Evolutionary conservation across 1,140 invertebrate species (phyloP).

Genomic region (Melitaea cinxia): DNA sequence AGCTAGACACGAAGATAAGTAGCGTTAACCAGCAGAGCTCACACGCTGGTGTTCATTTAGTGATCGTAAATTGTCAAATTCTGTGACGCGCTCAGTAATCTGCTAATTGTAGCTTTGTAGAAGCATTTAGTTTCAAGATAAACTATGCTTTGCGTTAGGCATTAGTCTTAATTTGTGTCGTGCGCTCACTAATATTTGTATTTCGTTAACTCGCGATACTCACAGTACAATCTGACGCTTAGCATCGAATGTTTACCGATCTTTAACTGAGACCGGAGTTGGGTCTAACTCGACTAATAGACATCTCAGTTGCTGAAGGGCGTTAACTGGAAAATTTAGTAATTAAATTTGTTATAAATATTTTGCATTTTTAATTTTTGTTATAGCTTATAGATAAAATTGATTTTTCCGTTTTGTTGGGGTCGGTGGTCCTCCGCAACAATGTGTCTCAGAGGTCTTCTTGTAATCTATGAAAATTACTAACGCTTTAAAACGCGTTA

Average conservation of each 20-base stretch:
- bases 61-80: constrained; percentile 47
- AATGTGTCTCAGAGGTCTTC: constrained; percentile 32
- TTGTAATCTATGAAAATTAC: constrained; percentile 51
- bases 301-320: no score
- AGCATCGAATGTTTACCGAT: background rate
- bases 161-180: constrained; percentile 80
- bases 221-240: constrained; percentile 26
- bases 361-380: no score
- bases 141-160: constrained; percentile 73
- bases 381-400: no score
- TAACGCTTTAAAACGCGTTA: constrained; percentile 46
- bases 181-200: constrained; percentile 71
- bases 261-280: background rate
- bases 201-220: constrained; percentile 73
- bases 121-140: constrained; percentile 77
- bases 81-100: constrained; percentile 45
- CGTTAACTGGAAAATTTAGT: no score
- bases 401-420: no score
- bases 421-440: constrained; percentile 1
- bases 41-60: constrained; percentile 18
- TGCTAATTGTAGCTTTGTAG: constrained; percentile 66
- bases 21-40: constrained; percentile 25
- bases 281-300: no score
- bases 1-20: constrained; percentile 12
- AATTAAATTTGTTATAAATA: no score